Conservation (phyloP, 2,888 invertebrate species). For the Steromphala cineraria region DNA sequence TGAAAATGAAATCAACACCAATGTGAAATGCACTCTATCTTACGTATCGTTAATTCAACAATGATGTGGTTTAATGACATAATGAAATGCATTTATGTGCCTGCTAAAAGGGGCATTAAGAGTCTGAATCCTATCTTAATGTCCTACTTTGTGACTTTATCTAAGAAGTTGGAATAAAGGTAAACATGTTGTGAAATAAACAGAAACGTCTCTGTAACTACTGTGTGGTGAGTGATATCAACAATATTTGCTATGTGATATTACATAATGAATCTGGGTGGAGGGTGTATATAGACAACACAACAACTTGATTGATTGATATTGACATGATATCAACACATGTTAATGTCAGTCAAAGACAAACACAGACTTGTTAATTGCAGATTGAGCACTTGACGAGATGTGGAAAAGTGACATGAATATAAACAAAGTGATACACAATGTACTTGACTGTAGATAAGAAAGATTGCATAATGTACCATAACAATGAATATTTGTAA, state of each 20-base stretch:
- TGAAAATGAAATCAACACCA: too few species aligned
- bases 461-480: too few species aligned
- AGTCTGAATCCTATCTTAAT: background rate
- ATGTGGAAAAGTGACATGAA: too few species aligned
- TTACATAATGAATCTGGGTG: background rate
- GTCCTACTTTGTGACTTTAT: background rate
- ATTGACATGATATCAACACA: background rate
- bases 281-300: background rate
- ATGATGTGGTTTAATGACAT: background rate
- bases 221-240: background rate
- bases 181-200: background rate
- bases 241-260: background rate
- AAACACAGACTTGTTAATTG: too few species aligned
- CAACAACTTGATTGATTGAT: background rate
- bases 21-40: too few species aligned
- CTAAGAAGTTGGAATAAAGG: background rate
- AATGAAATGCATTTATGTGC: constrained; percentile 5
- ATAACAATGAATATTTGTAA: too few species aligned
- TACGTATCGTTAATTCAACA: background rate
- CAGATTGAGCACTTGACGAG: too few species aligned
- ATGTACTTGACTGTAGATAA: too few species aligned
- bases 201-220: background rate
- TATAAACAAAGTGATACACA: too few species aligned
- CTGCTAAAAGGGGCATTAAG: background rate
- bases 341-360: too few species aligned